These are phyloP conservation scores for Drosophila pegasa DNA, from an alignment of 2,888 invertebrate species.

Conservation along the genomic window DNA sequence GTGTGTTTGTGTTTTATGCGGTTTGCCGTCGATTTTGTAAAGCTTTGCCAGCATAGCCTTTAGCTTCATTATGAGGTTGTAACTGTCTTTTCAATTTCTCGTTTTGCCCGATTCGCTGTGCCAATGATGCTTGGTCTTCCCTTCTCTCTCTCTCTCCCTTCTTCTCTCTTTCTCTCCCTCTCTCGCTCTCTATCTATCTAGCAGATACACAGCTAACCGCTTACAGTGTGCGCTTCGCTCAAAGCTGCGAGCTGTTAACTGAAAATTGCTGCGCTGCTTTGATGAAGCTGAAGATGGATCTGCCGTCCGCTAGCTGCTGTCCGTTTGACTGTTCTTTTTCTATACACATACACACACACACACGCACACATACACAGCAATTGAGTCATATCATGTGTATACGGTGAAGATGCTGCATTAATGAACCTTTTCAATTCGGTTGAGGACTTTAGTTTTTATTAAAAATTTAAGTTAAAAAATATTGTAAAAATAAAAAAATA, in stretches of 20 bases:
- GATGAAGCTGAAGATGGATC: conserved; percentile 71
- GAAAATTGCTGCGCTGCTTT: conserved; percentile 66
- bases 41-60: conserved; percentile 55
- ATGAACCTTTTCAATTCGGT: too few relatives aligned
- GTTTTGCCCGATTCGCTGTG: conserved; percentile 78
- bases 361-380: conserved; percentile 27
- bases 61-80: conserved; percentile 76
- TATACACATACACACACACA: conserved; percentile 15
- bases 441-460: too few relatives aligned
- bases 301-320: conserved; percentile 53
- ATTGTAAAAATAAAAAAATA: too few relatives aligned
- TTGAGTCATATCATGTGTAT: conserved; percentile 56
- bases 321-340: conserved; percentile 38
- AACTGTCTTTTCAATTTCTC: conserved; percentile 80
- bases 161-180: background rate
- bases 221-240: conserved; percentile 25
- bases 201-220: conserved; percentile 51
- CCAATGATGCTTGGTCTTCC: conserved; percentile 55
- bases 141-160: background rate
- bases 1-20: conserved; percentile 59
- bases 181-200: conserved; percentile 9
- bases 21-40: conserved; percentile 69
- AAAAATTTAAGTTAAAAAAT: background rate
- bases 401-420: conserved; percentile 5
- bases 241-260: conserved; percentile 62